These are phyloP conservation scores for Resseliella maxima DNA, from an alignment of 2,888 invertebrate species.

Conservation along the genomic window DNA sequence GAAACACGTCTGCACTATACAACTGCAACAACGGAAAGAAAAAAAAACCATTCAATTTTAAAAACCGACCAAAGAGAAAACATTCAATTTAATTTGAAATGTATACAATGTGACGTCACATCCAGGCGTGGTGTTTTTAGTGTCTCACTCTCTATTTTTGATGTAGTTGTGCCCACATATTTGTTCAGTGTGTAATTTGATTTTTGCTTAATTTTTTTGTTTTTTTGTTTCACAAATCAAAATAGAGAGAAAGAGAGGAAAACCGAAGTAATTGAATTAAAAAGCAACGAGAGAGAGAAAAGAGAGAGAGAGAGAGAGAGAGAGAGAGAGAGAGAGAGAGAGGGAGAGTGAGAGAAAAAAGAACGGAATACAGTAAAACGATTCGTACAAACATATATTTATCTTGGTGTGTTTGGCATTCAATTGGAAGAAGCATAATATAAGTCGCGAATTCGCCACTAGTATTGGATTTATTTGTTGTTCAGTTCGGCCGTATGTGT, in stretches of 20 bases:
- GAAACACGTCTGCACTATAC: background rate
- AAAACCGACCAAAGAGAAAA: constrained; percentile 17
- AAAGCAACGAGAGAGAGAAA: background rate
- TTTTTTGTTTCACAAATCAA: background rate
- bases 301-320: background rate
- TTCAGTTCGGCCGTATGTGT: constrained; percentile 5
- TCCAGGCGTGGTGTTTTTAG: constrained; percentile 39
- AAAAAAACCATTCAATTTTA: background rate
- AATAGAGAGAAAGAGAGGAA: background rate
- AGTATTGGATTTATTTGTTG: constrained; percentile 13
- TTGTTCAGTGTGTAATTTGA: background rate
- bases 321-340: background rate
- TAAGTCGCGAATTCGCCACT: constrained; percentile 29
- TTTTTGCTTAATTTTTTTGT: background rate
- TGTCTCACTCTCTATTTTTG: constrained; percentile 18
- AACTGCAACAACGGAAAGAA: background rate
- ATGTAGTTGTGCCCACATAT: constrained; percentile 4
- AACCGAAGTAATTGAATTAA: no score
- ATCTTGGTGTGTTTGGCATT: background rate
- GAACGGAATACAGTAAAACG: constrained; percentile 22
- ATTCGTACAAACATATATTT: background rate
- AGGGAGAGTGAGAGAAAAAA: background rate
- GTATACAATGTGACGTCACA: constrained; percentile 53
- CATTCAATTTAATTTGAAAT: background rate
- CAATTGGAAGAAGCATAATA: background rate